Evolutionary conservation across 1,140 invertebrate species (phyloP).

Genomic region (Centruroides sculpturatus): DNA sequence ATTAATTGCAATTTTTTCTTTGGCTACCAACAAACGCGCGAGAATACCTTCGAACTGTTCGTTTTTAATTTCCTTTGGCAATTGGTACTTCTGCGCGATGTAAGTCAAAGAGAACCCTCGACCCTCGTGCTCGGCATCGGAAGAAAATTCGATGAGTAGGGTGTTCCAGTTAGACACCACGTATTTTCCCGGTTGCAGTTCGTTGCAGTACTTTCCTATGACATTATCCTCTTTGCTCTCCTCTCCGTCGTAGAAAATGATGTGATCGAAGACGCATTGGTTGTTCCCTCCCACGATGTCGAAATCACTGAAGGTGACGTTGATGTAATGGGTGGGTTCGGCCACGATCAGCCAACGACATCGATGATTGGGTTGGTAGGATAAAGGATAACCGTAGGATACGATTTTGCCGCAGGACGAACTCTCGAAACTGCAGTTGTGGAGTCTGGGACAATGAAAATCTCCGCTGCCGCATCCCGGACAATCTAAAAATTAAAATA

Average conservation of each 20-base stretch:
- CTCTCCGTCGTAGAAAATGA: constrained; percentile 19
- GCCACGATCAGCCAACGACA: constrained; percentile 22
- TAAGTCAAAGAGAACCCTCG: constrained; percentile 21
- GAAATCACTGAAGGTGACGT: constrained; percentile 22
- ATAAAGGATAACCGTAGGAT: constrained; percentile 21
- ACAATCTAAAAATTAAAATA: constrained; percentile 15
- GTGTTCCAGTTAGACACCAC: constrained; percentile 22
- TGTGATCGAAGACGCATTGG: constrained; percentile 20
- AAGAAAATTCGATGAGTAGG: constrained; percentile 21
- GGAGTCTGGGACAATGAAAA: constrained; percentile 14
- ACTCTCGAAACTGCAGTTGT: constrained; percentile 11
- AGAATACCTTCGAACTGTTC: constrained; percentile 12
- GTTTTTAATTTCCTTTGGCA: constrained; percentile 11
- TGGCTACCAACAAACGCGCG: too few relatives aligned
- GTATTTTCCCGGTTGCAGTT: constrained; percentile 13
- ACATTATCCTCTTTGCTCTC: constrained; percentile 12
- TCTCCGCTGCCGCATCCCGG: constrained; percentile 23
- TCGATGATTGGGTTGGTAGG: constrained; percentile 21
- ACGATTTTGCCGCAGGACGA: constrained; percentile 19
- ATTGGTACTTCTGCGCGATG: constrained; percentile 16
- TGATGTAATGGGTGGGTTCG: constrained; percentile 19
- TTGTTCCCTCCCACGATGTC: constrained; percentile 18
- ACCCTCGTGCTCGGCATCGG: constrained; percentile 16
- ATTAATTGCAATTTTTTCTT: too few relatives aligned
- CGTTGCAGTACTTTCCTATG: constrained; percentile 21